These are phyloP conservation scores for Papilio protenor DNA, from an alignment of 2,888 invertebrate species.

Conservation along the genomic window DNA sequence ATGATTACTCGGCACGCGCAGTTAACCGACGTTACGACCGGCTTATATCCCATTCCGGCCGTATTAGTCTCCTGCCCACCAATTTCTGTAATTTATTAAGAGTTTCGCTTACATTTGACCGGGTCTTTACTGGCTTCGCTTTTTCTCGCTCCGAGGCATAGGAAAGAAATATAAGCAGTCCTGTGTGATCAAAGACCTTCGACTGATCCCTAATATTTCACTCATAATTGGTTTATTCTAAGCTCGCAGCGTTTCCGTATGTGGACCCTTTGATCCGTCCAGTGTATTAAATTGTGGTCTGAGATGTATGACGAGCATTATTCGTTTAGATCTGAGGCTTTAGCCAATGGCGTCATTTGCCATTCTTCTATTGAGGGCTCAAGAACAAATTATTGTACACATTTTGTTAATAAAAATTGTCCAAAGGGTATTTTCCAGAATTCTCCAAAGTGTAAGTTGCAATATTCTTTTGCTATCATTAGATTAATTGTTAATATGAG, in stretches of 20 bases:
- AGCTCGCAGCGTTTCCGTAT: conserved; percentile 80
- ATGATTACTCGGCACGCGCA: conserved; percentile 80
- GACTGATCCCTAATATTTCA: conserved; percentile 84
- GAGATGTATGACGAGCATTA: conserved; percentile 79
- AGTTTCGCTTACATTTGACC: conserved; percentile 72
- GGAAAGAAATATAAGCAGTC: conserved; percentile 75
- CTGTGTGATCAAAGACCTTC: conserved; percentile 79
- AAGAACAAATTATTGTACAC: conserved; percentile 40
- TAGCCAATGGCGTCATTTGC: conserved; percentile 72
- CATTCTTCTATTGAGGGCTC: conserved; percentile 50
- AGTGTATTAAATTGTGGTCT: conserved; percentile 79
- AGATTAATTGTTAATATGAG: too few species aligned
- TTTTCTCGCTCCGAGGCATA: conserved; percentile 65
- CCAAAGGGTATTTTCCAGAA: background rate
- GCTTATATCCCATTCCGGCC: conserved; percentile 80
- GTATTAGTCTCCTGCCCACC: conserved; percentile 79
- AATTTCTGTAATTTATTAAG: conserved; percentile 83
- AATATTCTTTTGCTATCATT: background rate
- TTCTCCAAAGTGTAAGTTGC: background rate
- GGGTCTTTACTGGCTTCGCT: conserved; percentile 73
- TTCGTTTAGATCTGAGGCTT: conserved; percentile 75
- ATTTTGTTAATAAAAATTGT: conserved; percentile 3
- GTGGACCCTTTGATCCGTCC: conserved; percentile 80
- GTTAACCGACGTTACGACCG: conserved; percentile 78
- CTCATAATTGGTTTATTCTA: conserved; percentile 85